Percentiles rank a stretch among this genome's conserved stretches.
Conservation (phyloP, 2,113 vertebrate species). For the Zootoca vivipara region DNA sequence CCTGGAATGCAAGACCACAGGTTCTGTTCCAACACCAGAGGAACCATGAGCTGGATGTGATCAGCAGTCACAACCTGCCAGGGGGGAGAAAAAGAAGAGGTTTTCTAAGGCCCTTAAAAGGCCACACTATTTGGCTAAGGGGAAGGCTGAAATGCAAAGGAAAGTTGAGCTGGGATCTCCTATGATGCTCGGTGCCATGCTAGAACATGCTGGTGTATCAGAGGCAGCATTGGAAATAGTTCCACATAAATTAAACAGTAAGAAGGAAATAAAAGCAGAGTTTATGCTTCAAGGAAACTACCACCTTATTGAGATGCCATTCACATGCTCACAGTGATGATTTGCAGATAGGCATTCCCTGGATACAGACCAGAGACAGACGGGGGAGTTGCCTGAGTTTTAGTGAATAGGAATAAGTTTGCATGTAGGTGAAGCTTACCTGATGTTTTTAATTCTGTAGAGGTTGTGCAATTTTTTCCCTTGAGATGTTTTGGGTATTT, state of each 20-base stretch:
- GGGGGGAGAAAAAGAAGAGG: slow-evolving; percentile 50
- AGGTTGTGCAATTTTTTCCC: not conserved
- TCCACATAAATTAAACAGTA: not conserved
- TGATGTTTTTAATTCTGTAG: not conserved
- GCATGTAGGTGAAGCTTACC: not conserved
- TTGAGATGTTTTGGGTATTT: not conserved
- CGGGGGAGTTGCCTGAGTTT: not conserved
- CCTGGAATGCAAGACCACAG: slow-evolving; percentile 94
- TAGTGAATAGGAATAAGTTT: not conserved
- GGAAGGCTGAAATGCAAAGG: not conserved
- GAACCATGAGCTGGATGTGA: slow-evolving; percentile 96
- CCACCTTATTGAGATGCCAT: not conserved
- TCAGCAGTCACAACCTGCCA: slow-evolving; percentile 93
- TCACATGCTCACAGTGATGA: not conserved
- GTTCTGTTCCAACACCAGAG: slow-evolving; percentile 93
- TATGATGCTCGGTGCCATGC: not conserved
- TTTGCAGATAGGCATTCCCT: not conserved
- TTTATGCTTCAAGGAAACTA: not conserved
- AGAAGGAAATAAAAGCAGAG: not conserved
- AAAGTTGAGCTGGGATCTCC: not conserved
- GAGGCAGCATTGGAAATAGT: not conserved
- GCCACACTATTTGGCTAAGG: not conserved
- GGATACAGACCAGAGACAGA: not conserved
- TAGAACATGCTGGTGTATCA: slow-evolving; percentile 1
- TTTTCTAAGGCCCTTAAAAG: not conserved